Conservation (phyloP, 2,797 vertebrate species). For the Acridotheres tristis region DNA sequence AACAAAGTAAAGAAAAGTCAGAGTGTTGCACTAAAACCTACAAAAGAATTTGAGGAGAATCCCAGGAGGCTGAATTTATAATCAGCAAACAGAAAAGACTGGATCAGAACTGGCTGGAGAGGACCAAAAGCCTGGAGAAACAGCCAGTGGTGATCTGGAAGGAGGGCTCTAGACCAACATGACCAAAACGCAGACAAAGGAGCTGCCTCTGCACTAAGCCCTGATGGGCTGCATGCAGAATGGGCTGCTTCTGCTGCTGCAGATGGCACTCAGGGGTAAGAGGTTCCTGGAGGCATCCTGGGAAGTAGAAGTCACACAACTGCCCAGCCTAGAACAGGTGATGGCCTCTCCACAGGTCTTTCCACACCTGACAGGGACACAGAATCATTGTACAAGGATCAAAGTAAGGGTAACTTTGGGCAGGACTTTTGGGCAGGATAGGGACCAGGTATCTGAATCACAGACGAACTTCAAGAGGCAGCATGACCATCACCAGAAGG, state of each 20-base stretch:
- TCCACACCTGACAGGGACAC: neutral
- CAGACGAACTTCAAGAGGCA: neutral
- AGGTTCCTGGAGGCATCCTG: neutral
- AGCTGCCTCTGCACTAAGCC: neutral
- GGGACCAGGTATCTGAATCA: neutral
- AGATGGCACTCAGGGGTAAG: neutral
- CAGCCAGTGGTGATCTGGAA: neutral
- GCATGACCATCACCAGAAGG: neutral
- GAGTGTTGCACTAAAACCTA: neutral
- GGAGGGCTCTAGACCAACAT: neutral
- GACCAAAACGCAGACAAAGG: neutral
- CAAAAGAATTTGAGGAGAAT: neutral
- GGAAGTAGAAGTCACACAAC: neutral
- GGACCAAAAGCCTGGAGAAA: neutral
- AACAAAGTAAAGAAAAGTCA: neutral
- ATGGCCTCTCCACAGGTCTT: neutral
- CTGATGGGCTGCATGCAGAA: rapidly evolving
- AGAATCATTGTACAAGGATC: neutral
- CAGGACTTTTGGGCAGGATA: neutral
- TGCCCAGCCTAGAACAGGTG: neutral
- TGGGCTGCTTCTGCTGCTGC: neutral
- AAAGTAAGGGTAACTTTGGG: neutral
- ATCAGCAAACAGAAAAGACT: neutral
- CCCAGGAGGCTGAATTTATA: neutral
- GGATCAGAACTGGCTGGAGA: neutral